Evolutionary conservation across 23 tunicate genomes (phyloP).

Genomic region (Styela clava): DNA sequence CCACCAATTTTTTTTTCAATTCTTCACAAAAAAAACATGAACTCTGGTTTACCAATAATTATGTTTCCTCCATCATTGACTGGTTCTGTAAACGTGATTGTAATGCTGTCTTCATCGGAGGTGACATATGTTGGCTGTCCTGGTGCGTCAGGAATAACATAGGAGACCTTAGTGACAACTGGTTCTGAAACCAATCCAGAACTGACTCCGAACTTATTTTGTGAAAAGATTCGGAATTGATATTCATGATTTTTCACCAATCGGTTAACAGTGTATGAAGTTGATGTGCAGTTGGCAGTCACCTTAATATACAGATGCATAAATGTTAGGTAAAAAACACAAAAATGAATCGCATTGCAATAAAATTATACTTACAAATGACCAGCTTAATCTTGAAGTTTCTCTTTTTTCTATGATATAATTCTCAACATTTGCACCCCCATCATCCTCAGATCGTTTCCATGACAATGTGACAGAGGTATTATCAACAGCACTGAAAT

Average conservation of each 20-base stretch:
- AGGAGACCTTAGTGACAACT: slow-evolving; percentile 65
- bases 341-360: background rate
- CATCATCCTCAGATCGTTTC: slow-evolving; percentile 65
- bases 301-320: slow-evolving; percentile 28
- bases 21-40: too few species aligned
- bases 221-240: slow-evolving; percentile 79
- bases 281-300: slow-evolving; percentile 52
- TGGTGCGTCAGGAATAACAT: slow-evolving; percentile 67
- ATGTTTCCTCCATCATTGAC: slow-evolving; percentile 36
- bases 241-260: slow-evolving; percentile 92
- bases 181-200: slow-evolving; percentile 68
- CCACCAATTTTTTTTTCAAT: too few species aligned
- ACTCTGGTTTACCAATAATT: slow-evolving; percentile 21
- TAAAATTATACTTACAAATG: slow-evolving; percentile 27
- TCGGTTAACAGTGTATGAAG: slow-evolving; percentile 55
- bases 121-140: slow-evolving; percentile 55
- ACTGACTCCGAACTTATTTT: slow-evolving; percentile 83
- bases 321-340: background rate
- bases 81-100: slow-evolving; percentile 31
- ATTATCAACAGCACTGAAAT: slow-evolving; percentile 38
- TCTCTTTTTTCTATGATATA: slow-evolving; percentile 89
- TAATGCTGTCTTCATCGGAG: slow-evolving; percentile 29
- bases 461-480: slow-evolving; percentile 86
- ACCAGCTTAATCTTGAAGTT: slow-evolving; percentile 76
- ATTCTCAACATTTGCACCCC: slow-evolving; percentile 69